phyloP scores from a whole-genome alignment of 2,888 invertebrate species.

The Apodemia duryi region DNA sequence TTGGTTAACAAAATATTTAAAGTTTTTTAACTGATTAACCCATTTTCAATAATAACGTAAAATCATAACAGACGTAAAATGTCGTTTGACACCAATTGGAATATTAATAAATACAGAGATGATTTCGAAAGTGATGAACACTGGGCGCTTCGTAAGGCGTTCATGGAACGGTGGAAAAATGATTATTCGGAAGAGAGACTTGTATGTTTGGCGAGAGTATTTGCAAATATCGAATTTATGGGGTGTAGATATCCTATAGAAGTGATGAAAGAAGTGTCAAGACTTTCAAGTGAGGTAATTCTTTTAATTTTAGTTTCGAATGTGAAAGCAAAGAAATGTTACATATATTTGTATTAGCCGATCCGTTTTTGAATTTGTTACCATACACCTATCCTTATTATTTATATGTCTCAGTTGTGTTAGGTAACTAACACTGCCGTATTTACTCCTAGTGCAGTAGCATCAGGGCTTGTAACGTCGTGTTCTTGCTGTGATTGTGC shows the following conservation, averaged over 20 bases:
- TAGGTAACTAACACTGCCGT: no score
- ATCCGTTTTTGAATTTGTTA: no score
- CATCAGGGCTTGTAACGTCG: no score
- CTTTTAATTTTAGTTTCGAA: conserved; percentile 15
- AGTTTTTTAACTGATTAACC: not conserved
- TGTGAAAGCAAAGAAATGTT: not conserved
- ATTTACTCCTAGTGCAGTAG: no score
- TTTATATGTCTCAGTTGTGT: no score
- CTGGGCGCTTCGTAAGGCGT: conserved; percentile 89
- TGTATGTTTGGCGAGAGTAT: conserved; percentile 81
- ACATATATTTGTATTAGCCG: no score
- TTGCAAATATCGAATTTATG: conserved; percentile 81
- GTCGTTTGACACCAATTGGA: conserved; percentile 78
- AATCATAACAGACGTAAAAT: conserved; percentile 33
- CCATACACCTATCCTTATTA: no score
- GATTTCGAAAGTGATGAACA: conserved; percentile 94
- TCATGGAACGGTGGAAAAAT: conserved; percentile 88
- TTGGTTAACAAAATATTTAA: not conserved
- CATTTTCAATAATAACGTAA: conserved; percentile 11
- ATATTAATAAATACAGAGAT: conserved; percentile 85
- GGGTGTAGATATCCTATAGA: conserved; percentile 80
- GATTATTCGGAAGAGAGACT: conserved; percentile 76
- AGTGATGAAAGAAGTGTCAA: conserved; percentile 77
- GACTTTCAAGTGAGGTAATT: conserved; percentile 74
- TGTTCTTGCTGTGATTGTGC: no score